Base-by-base conservation (phyloP, 2,113 vertebrate genomes). In the Gymnocephalus cernua region DNA sequence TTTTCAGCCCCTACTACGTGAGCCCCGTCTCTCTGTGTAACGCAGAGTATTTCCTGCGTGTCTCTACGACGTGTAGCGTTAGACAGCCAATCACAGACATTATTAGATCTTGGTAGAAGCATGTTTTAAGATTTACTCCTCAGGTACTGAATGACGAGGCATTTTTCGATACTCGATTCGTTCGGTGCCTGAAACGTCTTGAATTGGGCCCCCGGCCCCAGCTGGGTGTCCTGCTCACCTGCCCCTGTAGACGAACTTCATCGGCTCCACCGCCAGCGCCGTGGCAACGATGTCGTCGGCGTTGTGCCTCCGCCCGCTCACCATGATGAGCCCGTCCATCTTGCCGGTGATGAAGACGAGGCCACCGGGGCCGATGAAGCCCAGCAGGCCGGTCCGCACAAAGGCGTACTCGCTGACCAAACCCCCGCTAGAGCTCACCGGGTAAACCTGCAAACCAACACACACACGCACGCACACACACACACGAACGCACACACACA, bases 261-360 rank as follows among this genome's bases (percentile, higher is more conserved):
- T 99, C 19, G 98, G 98, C 91, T 99, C 98, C 78, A 99, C 98
- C 0, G 98, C 98, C 91, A 99, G 88, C 0, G 98, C 98, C 6
- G 98, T 99, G 85, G 98, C 98, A 3, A 99, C 98, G 3, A 99
- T 97, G 93, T 99, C 98, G 4, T 99, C 98, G 0, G 98, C 98
- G 61, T 99, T 99, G 93, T 99, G 98, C 79, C 98, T 94, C 70
- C 98, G 96, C 67, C 97, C 97, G 68, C 97, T 98, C 89, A 99
- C 98, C 90, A 99, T 98, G 96, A 99, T 99, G 84, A 99, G 96
- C 9, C 98, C 98, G 35, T 99, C 98, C 98, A 99, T 99, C 93
- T 99, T 99, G n/a, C 98, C 98, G 0, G 98, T 97, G 72, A 99
- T 97, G 88, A 99, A 99, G 85, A 97, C 97, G 0, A 99, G 97